These are phyloP conservation scores for Phylloscopus whistleri DNA, from an alignment of 2,113 vertebrate genomes.

Conservation along the genomic window DNA sequence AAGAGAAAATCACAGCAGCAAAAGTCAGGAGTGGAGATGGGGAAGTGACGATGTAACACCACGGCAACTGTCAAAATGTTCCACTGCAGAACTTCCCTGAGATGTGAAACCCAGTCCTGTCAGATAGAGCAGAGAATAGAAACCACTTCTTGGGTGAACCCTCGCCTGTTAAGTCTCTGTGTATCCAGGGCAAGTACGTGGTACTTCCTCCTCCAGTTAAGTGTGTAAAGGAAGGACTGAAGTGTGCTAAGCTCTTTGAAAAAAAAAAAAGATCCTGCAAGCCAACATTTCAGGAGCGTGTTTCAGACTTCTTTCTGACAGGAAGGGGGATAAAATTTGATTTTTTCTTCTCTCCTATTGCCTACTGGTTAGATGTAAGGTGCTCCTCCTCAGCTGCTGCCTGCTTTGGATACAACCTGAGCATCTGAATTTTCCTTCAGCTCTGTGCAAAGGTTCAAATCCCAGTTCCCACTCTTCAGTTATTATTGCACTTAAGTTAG, in stretches of 20 bases:
- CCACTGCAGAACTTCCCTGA: not conserved
- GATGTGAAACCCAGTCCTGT: not conserved
- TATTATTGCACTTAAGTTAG: not conserved
- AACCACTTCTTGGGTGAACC: not conserved
- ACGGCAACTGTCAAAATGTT: not conserved
- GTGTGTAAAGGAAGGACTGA: not conserved
- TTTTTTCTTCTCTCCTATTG: not conserved
- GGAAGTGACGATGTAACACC: not conserved
- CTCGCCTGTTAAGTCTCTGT: not conserved
- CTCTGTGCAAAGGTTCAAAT: not conserved
- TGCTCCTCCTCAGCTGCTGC: not conserved
- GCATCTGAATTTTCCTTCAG: not conserved
- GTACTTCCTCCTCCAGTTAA: not conserved
- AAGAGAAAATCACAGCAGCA: fast-evolving
- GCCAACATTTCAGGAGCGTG: not conserved
- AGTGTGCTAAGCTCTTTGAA: not conserved
- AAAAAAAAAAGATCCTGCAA: not conserved
- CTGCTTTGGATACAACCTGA: not conserved
- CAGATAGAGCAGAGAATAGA: not conserved
- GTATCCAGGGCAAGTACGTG: not conserved
- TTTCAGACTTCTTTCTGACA: not conserved
- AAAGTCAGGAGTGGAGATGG: not conserved
- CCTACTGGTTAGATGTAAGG: not conserved
- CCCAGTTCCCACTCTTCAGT: not conserved
- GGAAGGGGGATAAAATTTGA: not conserved